Evolutionary conservation across 2,113 vertebrate genomes (phyloP).

Genomic region (Stegostoma tigrinum): DNA sequence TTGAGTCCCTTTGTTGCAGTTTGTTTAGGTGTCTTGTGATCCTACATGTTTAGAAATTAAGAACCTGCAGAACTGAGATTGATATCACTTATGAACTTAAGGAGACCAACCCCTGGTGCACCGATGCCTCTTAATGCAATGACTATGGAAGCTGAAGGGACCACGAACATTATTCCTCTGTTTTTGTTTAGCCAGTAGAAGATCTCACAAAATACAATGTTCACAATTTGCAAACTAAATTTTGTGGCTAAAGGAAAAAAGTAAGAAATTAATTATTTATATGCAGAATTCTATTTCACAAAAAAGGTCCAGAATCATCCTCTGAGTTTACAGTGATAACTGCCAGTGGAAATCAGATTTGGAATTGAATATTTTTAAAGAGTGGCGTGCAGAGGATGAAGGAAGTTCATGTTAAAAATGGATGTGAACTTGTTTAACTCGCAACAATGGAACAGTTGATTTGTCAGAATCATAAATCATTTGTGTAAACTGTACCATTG

Average conservation of each 20-base stretch:
- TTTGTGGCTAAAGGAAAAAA: background rate
- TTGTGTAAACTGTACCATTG: background rate
- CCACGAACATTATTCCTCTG: background rate
- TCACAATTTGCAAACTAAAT: background rate
- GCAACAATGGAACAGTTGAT: constrained; percentile 12
- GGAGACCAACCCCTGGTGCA: background rate
- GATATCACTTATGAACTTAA: background rate
- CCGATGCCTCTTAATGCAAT: background rate
- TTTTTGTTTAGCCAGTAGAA: background rate
- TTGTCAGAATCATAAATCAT: constrained; percentile 3
- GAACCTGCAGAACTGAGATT: background rate
- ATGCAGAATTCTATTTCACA: background rate
- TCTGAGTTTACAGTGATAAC: background rate
- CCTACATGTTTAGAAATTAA: background rate
- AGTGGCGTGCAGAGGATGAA: background rate
- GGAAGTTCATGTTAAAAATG: background rate
- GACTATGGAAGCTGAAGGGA: background rate
- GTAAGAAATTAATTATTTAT: background rate
- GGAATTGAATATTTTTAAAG: background rate
- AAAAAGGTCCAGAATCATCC: background rate
- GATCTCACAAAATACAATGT: background rate
- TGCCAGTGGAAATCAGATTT: background rate
- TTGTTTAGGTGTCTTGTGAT: background rate
- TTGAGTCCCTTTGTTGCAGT: background rate
- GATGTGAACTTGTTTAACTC: background rate